Base-by-base conservation (phyloP, 2,113 vertebrate species). In the Corapipo altera region DNA sequence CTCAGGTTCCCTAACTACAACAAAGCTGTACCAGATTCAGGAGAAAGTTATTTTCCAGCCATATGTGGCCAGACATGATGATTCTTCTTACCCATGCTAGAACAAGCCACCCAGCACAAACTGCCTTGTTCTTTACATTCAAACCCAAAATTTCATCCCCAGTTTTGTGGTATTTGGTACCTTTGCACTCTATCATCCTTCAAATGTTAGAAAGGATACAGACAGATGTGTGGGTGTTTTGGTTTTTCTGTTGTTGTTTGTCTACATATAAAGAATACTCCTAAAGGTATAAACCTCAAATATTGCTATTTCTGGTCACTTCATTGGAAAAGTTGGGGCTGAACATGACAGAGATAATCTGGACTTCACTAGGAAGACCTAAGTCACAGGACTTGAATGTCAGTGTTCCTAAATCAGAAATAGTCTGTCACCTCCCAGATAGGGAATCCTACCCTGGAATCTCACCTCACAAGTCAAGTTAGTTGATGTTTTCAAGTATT, bases 21-120 rank as follows among this genome's bases (percentile, higher is more conserved):
- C 51, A 26, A 4, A 58, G 41, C 26, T n/a, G 8, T 1, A 4
- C 22, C 32, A 0, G 3, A 5, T 1, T 19, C 9, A 54, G 37
- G 35, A 59, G 7, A 78, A 27, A 46, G 11, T 12, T 16, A 5
- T 12, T n/a, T 73, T n/a, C 32, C 15, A 54, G 62, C 20, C 24
- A 4, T 1, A 1, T 1, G 2, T 11, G 11, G 12, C 23, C 44
- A 26, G 55, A 69, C 5, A 8, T 11, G 15, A 4, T 15, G 39
- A 15, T 49, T 21, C 9, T 28, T 24, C 22, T 81, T 41, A 44
- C 7, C 54, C 52, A 3, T 4, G 13, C 23, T 58, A 18, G 37
- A 85, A 71, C 8, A 28, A 67, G 30, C 21, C 74, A 84, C 6
- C 6, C 35, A 84, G 44, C 16, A 57, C 4, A 12, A 54, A 26